These are phyloP conservation scores for Echinarachnius parma DNA, from an alignment of 53 echinoderm and acorn worm genomes.

Conservation along the genomic window DNA sequence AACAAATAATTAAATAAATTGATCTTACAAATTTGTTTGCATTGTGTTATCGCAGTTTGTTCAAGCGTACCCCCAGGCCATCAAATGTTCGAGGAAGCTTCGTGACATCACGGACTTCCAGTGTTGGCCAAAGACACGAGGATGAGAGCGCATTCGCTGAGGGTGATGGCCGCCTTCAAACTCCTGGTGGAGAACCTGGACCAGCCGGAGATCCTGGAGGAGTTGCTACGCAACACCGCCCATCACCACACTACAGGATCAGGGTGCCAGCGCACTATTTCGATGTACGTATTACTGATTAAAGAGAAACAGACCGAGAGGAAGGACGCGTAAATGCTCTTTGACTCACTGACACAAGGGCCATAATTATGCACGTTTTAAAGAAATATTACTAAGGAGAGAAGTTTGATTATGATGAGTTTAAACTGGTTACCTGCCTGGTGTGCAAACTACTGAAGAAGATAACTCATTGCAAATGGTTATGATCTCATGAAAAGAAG, in stretches of 20 bases:
- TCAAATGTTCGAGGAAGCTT: conserved; percentile 21
- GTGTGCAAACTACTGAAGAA: no score
- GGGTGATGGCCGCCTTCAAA: conserved; percentile 72
- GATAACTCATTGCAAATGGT: no score
- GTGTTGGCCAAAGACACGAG: conserved; percentile 54
- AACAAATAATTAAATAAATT: no score
- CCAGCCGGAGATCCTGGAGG: conserved; percentile 66
- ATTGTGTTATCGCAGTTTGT: conserved; percentile 2
- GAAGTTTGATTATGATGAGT: no score
- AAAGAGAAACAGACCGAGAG: no score
- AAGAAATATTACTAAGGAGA: no score
- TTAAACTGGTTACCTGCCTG: no score
- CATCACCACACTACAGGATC: conserved; percentile 44
- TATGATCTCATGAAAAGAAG: no score
- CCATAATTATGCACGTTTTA: no score
- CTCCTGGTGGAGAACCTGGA: conserved; percentile 76
- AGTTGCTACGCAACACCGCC: conserved; percentile 65
- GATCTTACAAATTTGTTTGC: no score
- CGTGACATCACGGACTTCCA: conserved; percentile 45
- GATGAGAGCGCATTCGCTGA: conserved; percentile 66
- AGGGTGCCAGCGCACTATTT: conserved; percentile 47
- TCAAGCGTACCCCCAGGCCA: conserved; percentile 19
- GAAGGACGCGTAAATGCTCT: no score
- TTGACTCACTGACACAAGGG: no score
- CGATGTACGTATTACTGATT: conserved; percentile 46